Conservation (phyloP, 2,888 invertebrate species). For the Xanthia togata region DNA sequence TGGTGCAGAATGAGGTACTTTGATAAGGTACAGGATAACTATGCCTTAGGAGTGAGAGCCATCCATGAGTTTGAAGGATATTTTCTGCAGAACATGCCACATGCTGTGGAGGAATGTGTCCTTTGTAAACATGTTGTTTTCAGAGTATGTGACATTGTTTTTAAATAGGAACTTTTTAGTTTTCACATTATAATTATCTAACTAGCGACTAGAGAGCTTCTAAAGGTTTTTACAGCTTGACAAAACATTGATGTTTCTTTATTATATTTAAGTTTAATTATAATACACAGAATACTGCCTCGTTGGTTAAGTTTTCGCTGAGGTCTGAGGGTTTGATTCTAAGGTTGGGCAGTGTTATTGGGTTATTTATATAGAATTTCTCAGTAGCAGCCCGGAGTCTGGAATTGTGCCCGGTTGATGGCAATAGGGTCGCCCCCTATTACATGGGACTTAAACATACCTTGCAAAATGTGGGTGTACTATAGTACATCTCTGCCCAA, state of each 20-base stretch:
- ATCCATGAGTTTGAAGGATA: conserved; percentile 88
- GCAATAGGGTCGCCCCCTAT: too few species aligned
- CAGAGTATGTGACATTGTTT: conserved; percentile 75
- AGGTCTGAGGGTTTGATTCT: too few species aligned
- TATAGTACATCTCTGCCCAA: too few species aligned
- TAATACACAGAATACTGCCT: too few species aligned
- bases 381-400: too few species aligned
- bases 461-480: too few species aligned
- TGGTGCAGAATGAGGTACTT: conserved; percentile 86
- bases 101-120: conserved; percentile 82
- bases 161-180: neutral
- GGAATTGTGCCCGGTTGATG: too few species aligned
- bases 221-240: neutral
- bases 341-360: too few species aligned
- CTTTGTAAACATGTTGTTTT: conserved; percentile 86
- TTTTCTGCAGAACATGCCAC: conserved; percentile 83
- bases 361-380: too few species aligned
- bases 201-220: neutral
- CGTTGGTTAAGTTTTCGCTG: too few species aligned
- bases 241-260: neutral
- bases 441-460: too few species aligned
- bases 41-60: conserved; percentile 83
- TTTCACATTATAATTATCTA: neutral
- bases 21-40: conserved; percentile 80
- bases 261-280: neutral